Conservation (phyloP, 2,888 invertebrate species). For the Amphipyra berbera region DNA sequence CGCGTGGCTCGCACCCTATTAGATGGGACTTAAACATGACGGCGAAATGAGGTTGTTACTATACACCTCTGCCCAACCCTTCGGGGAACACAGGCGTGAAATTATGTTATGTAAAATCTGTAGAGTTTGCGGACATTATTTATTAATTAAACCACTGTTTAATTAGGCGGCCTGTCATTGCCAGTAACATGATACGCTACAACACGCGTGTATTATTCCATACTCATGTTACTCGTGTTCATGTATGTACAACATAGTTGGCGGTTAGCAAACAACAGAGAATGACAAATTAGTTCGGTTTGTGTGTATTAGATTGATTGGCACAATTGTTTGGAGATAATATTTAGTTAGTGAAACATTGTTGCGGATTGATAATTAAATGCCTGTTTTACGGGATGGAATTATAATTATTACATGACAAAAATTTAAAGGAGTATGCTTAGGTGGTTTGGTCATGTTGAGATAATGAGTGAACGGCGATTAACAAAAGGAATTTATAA, state of each 20-base stretch:
- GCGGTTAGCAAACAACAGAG: conserved; percentile 18
- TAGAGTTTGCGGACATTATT: neutral
- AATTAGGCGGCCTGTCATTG: neutral
- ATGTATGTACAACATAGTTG: conserved; percentile 1
- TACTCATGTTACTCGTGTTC: too few species aligned
- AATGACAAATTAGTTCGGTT: conserved; percentile 26
- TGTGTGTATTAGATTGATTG: conserved; percentile 46
- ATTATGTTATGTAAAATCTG: too few species aligned
- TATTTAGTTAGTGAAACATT: conserved; percentile 19
- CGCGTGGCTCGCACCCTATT: too few species aligned
- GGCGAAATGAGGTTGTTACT: too few species aligned
- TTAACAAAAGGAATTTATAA: too few species aligned
- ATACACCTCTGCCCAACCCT: too few species aligned
- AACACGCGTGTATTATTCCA: neutral
- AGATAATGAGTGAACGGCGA: too few species aligned
- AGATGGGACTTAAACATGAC: too few species aligned
- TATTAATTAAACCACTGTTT: neutral
- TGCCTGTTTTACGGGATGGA: conserved; percentile 6
- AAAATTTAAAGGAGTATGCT: too few species aligned
- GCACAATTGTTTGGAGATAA: conserved; percentile 19
- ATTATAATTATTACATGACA: neutral
- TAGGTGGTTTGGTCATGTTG: too few species aligned
- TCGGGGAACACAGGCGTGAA: too few species aligned
- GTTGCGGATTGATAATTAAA: conserved; percentile 14
- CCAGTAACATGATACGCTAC: neutral